Evolutionary conservation across 2,888 invertebrate species (phyloP).

Genomic region (Hesperia comma): DNA sequence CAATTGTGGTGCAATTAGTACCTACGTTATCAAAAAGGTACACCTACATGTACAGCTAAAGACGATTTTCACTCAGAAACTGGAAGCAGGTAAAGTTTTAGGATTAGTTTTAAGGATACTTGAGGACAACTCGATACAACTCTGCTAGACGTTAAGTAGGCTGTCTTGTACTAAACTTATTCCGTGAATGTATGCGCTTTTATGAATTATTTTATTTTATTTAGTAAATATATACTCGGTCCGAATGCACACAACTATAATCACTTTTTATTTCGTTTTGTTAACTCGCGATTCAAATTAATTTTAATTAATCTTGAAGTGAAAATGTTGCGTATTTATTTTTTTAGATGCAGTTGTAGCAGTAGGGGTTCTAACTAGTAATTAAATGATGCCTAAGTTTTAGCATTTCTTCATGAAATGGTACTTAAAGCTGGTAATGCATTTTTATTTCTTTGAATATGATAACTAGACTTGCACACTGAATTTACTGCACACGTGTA

Average conservation of each 20-base stretch:
- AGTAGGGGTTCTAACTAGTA: conserved; percentile 8
- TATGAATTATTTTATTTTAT: conserved; percentile 27
- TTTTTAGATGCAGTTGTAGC: conserved; percentile 30
- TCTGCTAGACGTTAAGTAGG: conserved; percentile 32
- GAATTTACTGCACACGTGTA: conserved; percentile 43
- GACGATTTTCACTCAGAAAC: conserved; percentile 2
- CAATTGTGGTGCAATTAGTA: too few relatives aligned
- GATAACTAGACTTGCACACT: conserved; percentile 45
- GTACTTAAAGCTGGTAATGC: conserved; percentile 35
- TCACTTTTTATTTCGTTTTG: conserved; percentile 1
- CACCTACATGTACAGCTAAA: too few relatives aligned
- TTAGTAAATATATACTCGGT: conserved; percentile 12
- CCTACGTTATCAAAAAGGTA: too few relatives aligned
- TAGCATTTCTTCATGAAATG: conserved; percentile 36
- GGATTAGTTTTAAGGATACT: conserved; percentile 35
- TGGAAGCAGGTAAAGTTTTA: conserved; percentile 15
- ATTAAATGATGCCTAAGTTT: conserved; percentile 31
- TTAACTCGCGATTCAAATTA: conserved; percentile 7
- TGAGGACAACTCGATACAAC: conserved; percentile 39
- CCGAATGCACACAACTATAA: conserved; percentile 32
- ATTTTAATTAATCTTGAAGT: conserved; percentile 11
- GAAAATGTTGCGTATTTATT: conserved; percentile 26
- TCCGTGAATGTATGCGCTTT: conserved; percentile 33
- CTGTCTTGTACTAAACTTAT: conserved; percentile 28
- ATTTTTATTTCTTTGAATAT: conserved; percentile 35